Base-by-base conservation (phyloP, 2,888 invertebrate species). In the Polietes domitor region DNA sequence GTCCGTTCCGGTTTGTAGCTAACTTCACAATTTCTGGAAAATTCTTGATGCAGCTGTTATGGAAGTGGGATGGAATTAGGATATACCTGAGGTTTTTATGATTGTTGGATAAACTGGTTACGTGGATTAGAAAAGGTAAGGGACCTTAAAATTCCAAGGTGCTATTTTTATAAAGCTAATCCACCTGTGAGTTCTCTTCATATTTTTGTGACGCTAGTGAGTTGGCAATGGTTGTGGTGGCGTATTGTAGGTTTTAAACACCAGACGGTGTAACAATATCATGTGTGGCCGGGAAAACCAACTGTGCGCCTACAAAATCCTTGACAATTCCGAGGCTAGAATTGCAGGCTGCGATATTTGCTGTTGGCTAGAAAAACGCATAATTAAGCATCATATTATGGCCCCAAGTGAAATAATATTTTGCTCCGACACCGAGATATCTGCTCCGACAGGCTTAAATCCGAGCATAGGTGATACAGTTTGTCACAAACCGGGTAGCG, bases 21-120 rank as follows among this genome's bases (percentile, higher is more conserved):
- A 86, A 88, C 0, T 85, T 86, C 10, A 86, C 86, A 0, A 32
- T 87, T 12, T 12, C 50, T 12, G 75, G 76, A 6, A 86, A 86
- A 53, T 10, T 86, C 41, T 17, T 83, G 9, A 17, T 83, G 28
- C 80, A 85, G 61, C 2, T 17, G 0, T 41, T 71, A 4, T 85
- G 85, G 85, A 78, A 72, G 19, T 85, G 1, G 77, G 15, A 0
- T 86, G 85, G 85, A 77, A 85, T 26, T 80, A 85, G 19, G 7
- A 17, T 0, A 72, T 85, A n/a, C 77, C 80, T 0, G 21, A 73
- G 4, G 65, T 80, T 26, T 79, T 0, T 24, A 41, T 6, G 55
- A 17, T 2, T n/a, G 41, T 10, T 85, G 79, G 74, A 26, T 21
- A 1, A 26, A 26, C 1, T 83, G n/a, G n/a, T n/a, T n/a, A n/a